phyloP scores from a whole-genome alignment of 64 coral and sea anemone genomes.

The Montipora foliosa region DNA sequence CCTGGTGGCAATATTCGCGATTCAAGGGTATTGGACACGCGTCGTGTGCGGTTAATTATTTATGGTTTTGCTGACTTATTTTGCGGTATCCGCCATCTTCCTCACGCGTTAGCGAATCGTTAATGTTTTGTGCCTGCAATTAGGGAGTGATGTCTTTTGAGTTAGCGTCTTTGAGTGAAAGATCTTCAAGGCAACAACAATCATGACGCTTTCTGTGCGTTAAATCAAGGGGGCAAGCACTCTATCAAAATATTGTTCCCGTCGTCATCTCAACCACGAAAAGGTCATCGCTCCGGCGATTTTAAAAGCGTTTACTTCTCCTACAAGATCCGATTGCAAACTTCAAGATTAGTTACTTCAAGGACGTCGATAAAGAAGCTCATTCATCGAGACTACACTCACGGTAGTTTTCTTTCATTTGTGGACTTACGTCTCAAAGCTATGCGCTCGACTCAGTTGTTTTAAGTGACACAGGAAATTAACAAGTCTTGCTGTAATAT shows the following conservation, averaged over 20 bases:
- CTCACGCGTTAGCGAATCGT: not conserved
- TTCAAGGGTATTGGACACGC: not conserved
- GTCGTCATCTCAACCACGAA: not conserved
- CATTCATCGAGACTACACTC: no score
- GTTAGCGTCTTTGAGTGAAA: not conserved
- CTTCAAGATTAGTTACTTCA: no score
- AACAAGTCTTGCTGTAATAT: not conserved
- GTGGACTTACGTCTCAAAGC: not conserved
- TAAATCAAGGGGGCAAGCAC: not conserved
- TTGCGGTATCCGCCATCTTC: not conserved
- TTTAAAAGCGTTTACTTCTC: not conserved
- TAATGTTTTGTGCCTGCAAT: not conserved
- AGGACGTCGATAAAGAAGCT: no score
- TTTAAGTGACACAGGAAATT: not conserved
- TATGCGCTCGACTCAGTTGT: not conserved
- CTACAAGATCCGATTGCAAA: not conserved
- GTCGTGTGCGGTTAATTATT: conserved; percentile 32
- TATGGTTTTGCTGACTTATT: conserved; percentile 8
- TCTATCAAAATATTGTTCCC: not conserved
- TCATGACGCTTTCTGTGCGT: no score
- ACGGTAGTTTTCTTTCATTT: no score
- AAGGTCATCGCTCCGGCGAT: not conserved
- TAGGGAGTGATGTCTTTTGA: not conserved
- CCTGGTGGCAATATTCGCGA: not conserved
- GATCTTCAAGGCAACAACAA: not conserved